phyloP scores from a whole-genome alignment of 2,113 vertebrate genomes.

The Mystacornis crossleyi region DNA sequence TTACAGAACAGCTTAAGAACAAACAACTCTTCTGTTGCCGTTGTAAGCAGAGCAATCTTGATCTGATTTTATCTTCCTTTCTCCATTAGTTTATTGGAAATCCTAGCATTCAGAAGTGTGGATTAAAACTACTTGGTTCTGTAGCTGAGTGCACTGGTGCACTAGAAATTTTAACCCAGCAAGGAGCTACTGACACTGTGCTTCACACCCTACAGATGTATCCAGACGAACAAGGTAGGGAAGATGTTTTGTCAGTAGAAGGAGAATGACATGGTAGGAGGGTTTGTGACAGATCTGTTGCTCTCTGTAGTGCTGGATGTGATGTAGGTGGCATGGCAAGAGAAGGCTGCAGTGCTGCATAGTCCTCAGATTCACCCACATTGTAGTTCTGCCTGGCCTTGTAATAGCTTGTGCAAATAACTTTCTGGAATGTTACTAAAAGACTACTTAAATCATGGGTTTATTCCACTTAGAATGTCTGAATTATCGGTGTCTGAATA shows the following conservation, averaged over 20 bases:
- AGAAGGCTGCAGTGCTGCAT: not conserved
- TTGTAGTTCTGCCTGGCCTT: not conserved
- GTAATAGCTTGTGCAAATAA: not conserved
- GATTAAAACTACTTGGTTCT: constrained; percentile 83
- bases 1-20: not conserved
- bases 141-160: constrained; percentile 85
- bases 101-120: constrained; percentile 84
- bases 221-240: constrained; percentile 84
- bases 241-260: not conserved
- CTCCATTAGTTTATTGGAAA: constrained; percentile 87
- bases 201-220: constrained; percentile 93
- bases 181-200: constrained; percentile 88
- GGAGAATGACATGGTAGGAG: not conserved
- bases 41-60: not conserved
- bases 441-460: not conserved
- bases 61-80: constrained; percentile 4
- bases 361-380: not conserved
- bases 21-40: not conserved
- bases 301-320: not conserved
- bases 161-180: constrained; percentile 84
- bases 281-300: not conserved
- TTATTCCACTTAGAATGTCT: not conserved
- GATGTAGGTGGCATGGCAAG: not conserved
- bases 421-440: not conserved
- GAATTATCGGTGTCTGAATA: not conserved